Base-by-base conservation (phyloP, 2,797 vertebrate genomes). In the Neostethus bicornis region DNA sequence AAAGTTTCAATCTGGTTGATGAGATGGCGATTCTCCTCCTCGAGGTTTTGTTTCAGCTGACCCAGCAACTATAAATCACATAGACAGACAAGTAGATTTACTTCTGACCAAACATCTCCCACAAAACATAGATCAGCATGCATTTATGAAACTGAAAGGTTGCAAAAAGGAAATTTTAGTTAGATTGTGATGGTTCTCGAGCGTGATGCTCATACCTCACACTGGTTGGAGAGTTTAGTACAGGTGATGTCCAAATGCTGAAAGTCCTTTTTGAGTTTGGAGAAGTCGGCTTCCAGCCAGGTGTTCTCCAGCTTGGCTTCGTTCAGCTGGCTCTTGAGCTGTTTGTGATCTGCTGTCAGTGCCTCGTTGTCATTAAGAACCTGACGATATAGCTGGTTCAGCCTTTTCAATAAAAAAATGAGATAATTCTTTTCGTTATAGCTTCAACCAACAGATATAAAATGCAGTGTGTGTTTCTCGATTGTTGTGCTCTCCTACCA, bases 41-140 rank as follows among this genome's bases (percentile, higher is more conserved):
- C 96, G 78, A 99, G 88, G 86, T 98, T 98, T 73, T 95, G 96
- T 89, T 99, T 99, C 71, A 99, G 85, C 88, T 99, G 97, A 77
- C 94, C 93, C 81, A 99, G 87, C 71, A 99, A 85, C 97, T 99
- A 83, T 10, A 38, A 7, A 51, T 32, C 48, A 54, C 14, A 69
- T 1, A 28, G 5, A 61, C 16, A 55, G 21, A 35, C 10, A 4
- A 14, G 12, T 11, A 32, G 14, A 26, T 17, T 44, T 47, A 17
- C 7, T 19, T 17, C 23, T 12, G 14, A 46, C 11, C 46, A 5
- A 7, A 38, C 7, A 51, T 28, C 10, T 16, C 35, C 28, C 12
- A 29, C 24, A 24, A 42, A 55, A 51, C 13, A 60, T 1, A 45
- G 7, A 42, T 7, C 14, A 10, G 12, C 7, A 21, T 21, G 2